Conservation (phyloP, 1,140 invertebrate species). For the Papilio polyxenes region DNA sequence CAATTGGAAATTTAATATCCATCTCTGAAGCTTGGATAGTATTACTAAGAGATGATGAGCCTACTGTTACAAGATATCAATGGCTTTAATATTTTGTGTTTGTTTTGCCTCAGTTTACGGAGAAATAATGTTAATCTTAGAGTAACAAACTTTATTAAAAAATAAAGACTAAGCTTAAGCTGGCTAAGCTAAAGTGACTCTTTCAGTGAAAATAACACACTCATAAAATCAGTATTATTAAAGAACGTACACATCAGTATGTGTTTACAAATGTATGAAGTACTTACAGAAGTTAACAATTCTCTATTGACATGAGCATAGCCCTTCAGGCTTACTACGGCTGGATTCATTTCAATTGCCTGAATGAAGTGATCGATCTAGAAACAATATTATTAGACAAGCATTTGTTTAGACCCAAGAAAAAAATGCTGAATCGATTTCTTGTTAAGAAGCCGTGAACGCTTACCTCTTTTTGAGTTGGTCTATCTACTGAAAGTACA, state of each 20-base stretch:
- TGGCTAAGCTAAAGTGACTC: too few relatives aligned
- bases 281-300: conserved; percentile 81
- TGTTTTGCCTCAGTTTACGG: conserved; percentile 27
- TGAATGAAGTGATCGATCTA: conserved; percentile 83
- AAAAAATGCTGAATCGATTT: background rate
- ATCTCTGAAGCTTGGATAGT: conserved; percentile 21
- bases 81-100: conserved; percentile 38
- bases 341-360: conserved; percentile 84
- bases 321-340: conserved; percentile 82
- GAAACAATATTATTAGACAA: conserved; percentile 42
- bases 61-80: conserved; percentile 41
- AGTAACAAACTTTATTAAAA: background rate
- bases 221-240: too few relatives aligned
- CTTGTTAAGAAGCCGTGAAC: background rate
- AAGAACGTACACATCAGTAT: too few relatives aligned
- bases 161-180: background rate
- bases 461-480: conserved; percentile 80
- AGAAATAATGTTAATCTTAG: background rate
- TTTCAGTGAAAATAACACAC: too few relatives aligned
- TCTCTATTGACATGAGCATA: conserved; percentile 83
- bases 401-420: background rate
- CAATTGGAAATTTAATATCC: conserved; percentile 35
- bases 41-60: conserved; percentile 38
- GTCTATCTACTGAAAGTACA: conserved; percentile 77
- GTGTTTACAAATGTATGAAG: background rate